These are phyloP conservation scores for Actinopyga echinites DNA, from an alignment of 53 echinoderm and acorn worm species.

Conservation along the genomic window DNA sequence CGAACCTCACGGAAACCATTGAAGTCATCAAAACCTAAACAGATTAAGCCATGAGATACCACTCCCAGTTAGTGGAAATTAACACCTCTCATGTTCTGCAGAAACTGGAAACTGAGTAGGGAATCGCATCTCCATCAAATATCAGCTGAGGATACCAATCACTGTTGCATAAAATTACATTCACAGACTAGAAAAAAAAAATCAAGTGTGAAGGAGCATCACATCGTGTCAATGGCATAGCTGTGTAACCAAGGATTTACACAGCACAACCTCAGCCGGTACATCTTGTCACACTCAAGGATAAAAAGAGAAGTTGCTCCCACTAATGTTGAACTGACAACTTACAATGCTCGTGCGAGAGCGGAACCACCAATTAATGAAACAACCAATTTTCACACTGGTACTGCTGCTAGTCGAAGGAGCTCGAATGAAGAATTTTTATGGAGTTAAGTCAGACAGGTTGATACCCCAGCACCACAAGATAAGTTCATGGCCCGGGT, in stretches of 20 bases:
- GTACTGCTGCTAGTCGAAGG: not conserved
- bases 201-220: conserved; percentile 58
- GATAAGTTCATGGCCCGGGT: conserved; percentile 57
- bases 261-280: not conserved
- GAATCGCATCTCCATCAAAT: conserved; percentile 31
- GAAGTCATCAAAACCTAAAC: conserved; percentile 54
- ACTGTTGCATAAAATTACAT: conserved; percentile 48
- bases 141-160: conserved; percentile 22
- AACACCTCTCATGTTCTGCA: conserved; percentile 53
- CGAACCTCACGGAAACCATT: conserved; percentile 50
- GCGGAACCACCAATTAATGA: conserved; percentile 24
- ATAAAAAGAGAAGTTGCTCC: conserved; percentile 38
- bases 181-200: conserved; percentile 55
- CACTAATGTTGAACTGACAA: not conserved
- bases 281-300: not conserved
- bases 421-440: conserved; percentile 49
- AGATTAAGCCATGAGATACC: conserved; percentile 54
- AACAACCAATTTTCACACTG: not conserved
- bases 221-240: conserved; percentile 60
- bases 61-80: conserved; percentile 50
- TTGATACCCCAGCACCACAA: conserved; percentile 17
- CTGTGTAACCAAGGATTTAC: conserved; percentile 35
- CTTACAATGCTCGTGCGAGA: conserved; percentile 50
- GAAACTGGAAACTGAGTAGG: conserved; percentile 30
- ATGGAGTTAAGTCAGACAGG: conserved; percentile 28